Evolutionary conservation across 2,113 vertebrate species (phyloP), one percentile per base, ranked within the genome.

Genomic region (Brachypteracias leptosomus): DNA sequence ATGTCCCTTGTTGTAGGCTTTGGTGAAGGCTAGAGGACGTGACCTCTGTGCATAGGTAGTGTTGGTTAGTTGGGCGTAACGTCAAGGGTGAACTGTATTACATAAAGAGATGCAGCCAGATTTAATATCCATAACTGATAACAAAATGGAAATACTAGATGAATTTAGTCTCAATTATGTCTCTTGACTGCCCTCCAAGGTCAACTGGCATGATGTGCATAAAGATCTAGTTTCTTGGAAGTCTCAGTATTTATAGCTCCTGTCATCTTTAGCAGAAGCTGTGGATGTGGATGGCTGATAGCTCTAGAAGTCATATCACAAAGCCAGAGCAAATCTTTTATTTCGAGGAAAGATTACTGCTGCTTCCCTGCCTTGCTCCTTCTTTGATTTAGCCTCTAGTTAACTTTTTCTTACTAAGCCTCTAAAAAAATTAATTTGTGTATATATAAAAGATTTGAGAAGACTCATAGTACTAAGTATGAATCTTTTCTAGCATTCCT

Each of bases 11-110:
- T 28, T 80, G 35, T 22, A 52, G 38, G 35, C 54, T 74, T 62
- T 85, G 52, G 31, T 77, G 81, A 33, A 81, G 46, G 24, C 19
- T 54, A 57, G 10, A 76, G 51, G 31, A 19, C 35, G 31, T 55
- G 66, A 47, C 20, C 25, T 63, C 52, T 35, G 38, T 13, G 31
- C 10, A n/a, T 38, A n/a, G 29, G 22, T 25, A 13, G 21, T 11
- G 22, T 28, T 75, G 0, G 0, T 57, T 26, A 16, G 25, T 11
- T 55, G 72, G 58, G 18, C 29, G 22, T 0, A 2, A 49, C 20
- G n/a, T 6, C 21, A 40, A 61, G 47, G 25, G 14, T 55, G 58
- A 62, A 47, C 29, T 65, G 31, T 17, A 17, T 38, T 72, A 12
- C 0, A 0, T 12, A 42, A 25, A 74, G 26, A 72, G 17, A 55